These are phyloP conservation scores for Acrossocheilus fasciatus DNA, from an alignment of 2,797 vertebrate genomes.

Conservation along the genomic window DNA sequence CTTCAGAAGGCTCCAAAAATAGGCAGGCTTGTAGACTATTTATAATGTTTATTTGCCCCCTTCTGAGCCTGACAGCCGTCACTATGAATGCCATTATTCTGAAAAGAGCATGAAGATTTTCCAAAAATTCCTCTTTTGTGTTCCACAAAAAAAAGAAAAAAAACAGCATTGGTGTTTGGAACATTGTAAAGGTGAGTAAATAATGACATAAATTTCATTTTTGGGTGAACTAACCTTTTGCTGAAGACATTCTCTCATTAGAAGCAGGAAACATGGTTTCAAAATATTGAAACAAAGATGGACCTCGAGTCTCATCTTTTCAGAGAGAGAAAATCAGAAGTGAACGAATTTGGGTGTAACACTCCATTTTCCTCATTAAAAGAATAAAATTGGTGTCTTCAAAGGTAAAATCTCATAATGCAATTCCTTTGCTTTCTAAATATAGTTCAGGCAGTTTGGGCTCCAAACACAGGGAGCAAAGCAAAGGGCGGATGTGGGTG, in stretches of 20 bases:
- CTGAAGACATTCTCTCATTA: constrained; percentile 69
- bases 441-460: neutral
- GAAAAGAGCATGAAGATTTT: neutral
- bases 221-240: neutral
- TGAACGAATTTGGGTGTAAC: constrained; percentile 66
- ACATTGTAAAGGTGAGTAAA: neutral
- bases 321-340: constrained; percentile 61
- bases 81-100: neutral
- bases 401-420: constrained; percentile 61
- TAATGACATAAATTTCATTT: neutral
- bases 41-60: neutral
- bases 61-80: neutral
- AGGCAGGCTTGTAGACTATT: neutral
- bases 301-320: constrained; percentile 58
- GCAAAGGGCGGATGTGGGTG: constrained; percentile 16
- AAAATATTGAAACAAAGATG: constrained; percentile 67
- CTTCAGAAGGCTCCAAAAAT: neutral
- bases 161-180: neutral
- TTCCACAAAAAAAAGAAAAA: neutral
- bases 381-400: constrained; percentile 67
- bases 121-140: neutral
- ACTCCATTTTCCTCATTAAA: constrained; percentile 73
- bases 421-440: constrained; percentile 52
- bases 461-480: constrained; percentile 15
- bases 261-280: constrained; percentile 69